These are phyloP conservation scores for Lochmaea crataegi DNA, from an alignment of 2,888 invertebrate species.

Conservation along the genomic window DNA sequence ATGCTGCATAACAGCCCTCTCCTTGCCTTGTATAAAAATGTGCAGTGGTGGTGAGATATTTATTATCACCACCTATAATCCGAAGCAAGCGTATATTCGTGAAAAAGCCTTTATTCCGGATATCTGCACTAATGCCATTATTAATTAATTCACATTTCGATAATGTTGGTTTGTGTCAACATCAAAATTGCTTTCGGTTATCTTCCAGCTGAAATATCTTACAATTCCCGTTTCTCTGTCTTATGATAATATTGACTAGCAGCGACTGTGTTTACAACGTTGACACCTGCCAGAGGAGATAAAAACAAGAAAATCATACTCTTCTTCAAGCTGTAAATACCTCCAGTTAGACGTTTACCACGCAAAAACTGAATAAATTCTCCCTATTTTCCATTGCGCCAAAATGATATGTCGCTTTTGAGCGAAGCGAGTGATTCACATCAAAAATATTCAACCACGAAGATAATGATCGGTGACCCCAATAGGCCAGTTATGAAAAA, in stretches of 20 bases:
- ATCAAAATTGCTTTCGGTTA: too few relatives aligned
- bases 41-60: too few relatives aligned
- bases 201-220: too few relatives aligned
- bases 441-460: background rate
- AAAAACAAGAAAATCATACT: conserved; percentile 5
- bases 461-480: conserved; percentile 9
- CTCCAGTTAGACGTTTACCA: background rate
- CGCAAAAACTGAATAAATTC: conserved; percentile 31
- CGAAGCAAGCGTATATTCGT: too few relatives aligned
- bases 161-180: too few relatives aligned
- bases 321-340: background rate
- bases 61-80: too few relatives aligned
- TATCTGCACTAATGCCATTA: too few relatives aligned
- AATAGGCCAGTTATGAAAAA: background rate
- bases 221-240: too few relatives aligned
- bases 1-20: too few relatives aligned
- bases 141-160: too few relatives aligned
- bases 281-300: conserved; percentile 2
- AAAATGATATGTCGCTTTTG: conserved; percentile 19
- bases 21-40: too few relatives aligned
- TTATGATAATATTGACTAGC: background rate
- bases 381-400: conserved; percentile 13
- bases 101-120: too few relatives aligned
- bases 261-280: background rate
- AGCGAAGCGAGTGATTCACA: background rate